A percentile compares a stretch with the other conserved stretches of the same genome.
Conservation (phyloP, 2,113 vertebrate species). For the Orthonyx spaldingii region DNA sequence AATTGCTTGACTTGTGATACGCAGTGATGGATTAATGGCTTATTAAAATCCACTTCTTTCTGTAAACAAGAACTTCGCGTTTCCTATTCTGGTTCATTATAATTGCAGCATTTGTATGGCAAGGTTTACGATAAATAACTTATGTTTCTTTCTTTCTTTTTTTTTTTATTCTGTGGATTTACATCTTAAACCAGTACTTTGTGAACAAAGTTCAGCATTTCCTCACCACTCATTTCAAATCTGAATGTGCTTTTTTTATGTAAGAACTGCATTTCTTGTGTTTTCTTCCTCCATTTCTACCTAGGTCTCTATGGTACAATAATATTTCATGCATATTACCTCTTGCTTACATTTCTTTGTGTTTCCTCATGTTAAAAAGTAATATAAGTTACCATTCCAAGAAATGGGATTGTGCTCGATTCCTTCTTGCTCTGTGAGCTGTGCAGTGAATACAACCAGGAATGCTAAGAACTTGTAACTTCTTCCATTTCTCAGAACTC, state of each 20-base stretch:
- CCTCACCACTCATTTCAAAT: background rate
- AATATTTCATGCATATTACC: background rate
- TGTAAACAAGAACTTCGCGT: background rate
- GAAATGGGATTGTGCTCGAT: too few relatives aligned
- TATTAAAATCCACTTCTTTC: constrained; percentile 19
- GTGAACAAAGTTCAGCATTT: background rate
- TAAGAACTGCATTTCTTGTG: background rate
- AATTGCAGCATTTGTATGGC: background rate
- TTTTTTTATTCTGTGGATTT: background rate
- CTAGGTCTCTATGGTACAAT: background rate
- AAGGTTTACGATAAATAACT: background rate
- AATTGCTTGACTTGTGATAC: constrained; percentile 2
- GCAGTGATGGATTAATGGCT: constrained; percentile 11
- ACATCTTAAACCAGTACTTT: background rate
- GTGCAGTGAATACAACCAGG: background rate
- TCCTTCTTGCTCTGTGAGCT: too few relatives aligned
- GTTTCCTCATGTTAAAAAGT: background rate
- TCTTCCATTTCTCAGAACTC: background rate
- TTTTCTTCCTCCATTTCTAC: background rate
- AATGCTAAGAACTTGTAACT: background rate
- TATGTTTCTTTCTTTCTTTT: background rate
- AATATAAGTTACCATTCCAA: too few relatives aligned
- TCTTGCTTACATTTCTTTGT: background rate
- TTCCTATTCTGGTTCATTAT: background rate
- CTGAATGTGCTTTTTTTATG: fast-evolving